A percentile compares a stretch with the other conserved stretches of the same genome.
Evolutionary conservation across 2,113 vertebrate genomes (phyloP).

Genomic region (Tetraodon nigroviridis): DNA sequence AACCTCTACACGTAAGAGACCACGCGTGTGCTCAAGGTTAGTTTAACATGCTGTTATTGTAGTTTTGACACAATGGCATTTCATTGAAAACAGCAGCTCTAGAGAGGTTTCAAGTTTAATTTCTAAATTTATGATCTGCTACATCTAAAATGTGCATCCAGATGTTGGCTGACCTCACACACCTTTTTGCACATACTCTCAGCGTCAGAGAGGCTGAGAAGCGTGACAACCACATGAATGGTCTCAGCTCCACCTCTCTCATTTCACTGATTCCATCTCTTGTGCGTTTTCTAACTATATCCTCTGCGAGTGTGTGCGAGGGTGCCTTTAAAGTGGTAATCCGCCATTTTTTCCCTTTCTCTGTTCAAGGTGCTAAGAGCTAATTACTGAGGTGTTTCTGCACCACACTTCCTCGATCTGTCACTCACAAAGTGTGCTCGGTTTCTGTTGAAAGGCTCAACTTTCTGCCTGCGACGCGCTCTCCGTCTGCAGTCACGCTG

Average conservation of each 20-base stretch:
- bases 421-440: constrained; percentile 33
- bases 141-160: too few species aligned
- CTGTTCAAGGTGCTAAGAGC: constrained; percentile 17
- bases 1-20: neutral
- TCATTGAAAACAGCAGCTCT: neutral
- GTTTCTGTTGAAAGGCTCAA: constrained; percentile 21
- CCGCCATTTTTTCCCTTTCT: constrained; percentile 5
- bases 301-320: neutral
- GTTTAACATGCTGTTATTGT: neutral
- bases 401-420: constrained; percentile 12
- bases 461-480: neutral
- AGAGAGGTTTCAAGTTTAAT: too few species aligned
- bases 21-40: neutral
- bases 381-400: constrained; percentile 37
- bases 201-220: constrained; percentile 22
- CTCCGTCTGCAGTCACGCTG: constrained; percentile 9
- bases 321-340: constrained; percentile 34
- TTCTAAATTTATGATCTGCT: too few species aligned
- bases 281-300: constrained; percentile 24
- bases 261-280: constrained; percentile 25
- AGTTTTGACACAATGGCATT: neutral
- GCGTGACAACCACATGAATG: constrained; percentile 45
- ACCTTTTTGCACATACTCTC: too few species aligned
- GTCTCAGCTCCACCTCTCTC: constrained; percentile 23
- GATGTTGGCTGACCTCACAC: too few species aligned